Base-by-base conservation (phyloP, 2,888 invertebrate species). In the Acanthoscelides obtectus region DNA sequence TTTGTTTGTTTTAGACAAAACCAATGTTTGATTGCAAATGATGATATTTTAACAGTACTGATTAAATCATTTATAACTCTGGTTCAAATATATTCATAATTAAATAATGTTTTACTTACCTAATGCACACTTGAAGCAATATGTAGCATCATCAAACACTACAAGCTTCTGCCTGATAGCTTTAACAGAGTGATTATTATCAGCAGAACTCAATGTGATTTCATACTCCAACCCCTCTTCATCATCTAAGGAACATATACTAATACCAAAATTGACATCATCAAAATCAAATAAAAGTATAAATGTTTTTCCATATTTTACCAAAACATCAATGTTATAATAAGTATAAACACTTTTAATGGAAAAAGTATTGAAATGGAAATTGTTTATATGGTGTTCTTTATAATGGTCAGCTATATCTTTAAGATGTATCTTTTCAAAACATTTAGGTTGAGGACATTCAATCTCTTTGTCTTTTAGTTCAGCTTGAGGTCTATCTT, bases 341-440 rank as follows among this genome's bases (percentile, higher is more conserved):
- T 74, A 72, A 5, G 73, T 70, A 65, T 75, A 74, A 19, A 75
- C 68, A 67, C 74, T 74, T 67, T 73, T 75, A 2, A 69, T 22
- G 63, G 66, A n/a, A 64, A 70, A 66, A 25, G 68, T 73, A 63
- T 76, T 74, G 22, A 71, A 76, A 70, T 74, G 74, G 66, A 74
- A 74, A 69, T 74, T 69, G 17, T 73, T 69, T n/a, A 73, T 72
- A 64, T 76, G 76, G 22, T 71, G 72, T 22, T 74, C 73, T 64
- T 74, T 73, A 65, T 74, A 76, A 69, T 76, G 76, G 22, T 22
- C 69, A 25, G 70, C 72, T 64, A 74, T 73, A 19, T 66, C 21
- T 12, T 71, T 69, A 8, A 73, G 21, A 27, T 72, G 71, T 20
- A 73, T 66, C 17, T 64, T 72, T 12, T 74, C 73, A n/a, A 27